Base-by-base conservation (phyloP, 2,888 invertebrate genomes). In the Conus canariensis region DNA sequence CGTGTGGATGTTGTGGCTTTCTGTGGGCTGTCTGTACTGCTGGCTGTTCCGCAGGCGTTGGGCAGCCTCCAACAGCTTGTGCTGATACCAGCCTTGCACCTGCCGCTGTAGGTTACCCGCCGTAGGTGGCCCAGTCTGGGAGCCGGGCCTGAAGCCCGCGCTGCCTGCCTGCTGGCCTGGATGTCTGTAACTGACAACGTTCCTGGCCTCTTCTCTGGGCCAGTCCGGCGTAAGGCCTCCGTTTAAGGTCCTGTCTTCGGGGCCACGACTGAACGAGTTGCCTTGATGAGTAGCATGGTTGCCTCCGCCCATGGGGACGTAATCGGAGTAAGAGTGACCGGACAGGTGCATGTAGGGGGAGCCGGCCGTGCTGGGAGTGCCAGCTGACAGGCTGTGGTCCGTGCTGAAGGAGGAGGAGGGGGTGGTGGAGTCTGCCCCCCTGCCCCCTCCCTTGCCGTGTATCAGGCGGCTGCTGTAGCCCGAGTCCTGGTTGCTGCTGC, bases 381-480 rank as follows among this genome's bases (percentile, higher is more conserved):
- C 92, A 16, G 93, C 89, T 22, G 93, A 94, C 30, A 93, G 90
- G 91, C 91, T 94, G 58, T 91, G 91, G 90, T 95, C 95, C 9
- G 94, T 93, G 89, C 94, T 94, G 92, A 95, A 95, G 0, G 95
- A 95, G 1, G 95, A 95, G 9, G 95, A 95, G 4, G 95, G 95
- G 9, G 95, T 95, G 85, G 93, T 91, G 86, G 93, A 94, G 77
- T 93, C 93, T 85, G 93, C 92, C 45, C 87, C 90, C 30, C 70
- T 74, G 45, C 90, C 90, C 7, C 89, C 88, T 3, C 58, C 22
- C 14, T 22, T 16, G 30, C 77, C 77, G 77, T 5, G 14, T 58
- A 83, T 22, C 82, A 83, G 6, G 93, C 98, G 98, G 77, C 98
- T 98, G 94, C 98, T 98, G 96, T 98, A 98, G 0, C 98, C 98